Evolutionary conservation across 2,888 invertebrate species (phyloP).

Genomic region (Cyclophora punctaria): DNA sequence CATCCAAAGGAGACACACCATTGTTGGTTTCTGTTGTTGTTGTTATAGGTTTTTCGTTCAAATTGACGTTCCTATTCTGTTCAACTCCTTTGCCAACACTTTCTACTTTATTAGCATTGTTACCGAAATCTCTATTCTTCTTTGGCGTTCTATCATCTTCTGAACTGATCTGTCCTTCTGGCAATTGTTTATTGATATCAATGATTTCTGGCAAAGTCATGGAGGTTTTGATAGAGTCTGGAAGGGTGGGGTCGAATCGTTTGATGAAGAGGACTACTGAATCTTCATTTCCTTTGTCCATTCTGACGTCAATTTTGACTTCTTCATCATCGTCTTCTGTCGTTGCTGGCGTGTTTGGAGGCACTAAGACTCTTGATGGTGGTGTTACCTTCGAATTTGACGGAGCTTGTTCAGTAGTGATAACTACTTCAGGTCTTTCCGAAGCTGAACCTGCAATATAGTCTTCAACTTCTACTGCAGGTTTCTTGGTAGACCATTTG

Average conservation of each 20-base stretch:
- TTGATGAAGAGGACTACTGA: constrained; percentile 61
- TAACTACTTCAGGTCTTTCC: constrained; percentile 23
- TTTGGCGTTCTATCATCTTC: constrained; percentile 55
- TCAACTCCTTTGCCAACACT: too few species aligned
- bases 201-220: constrained; percentile 61
- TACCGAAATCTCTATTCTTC: constrained; percentile 44
- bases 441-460: constrained; percentile 37
- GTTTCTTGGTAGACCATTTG: constrained; percentile 69
- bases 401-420: background rate
- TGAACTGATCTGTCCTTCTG: constrained; percentile 51
- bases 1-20: constrained; percentile 35
- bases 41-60: constrained; percentile 39
- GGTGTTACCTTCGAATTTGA: constrained; percentile 22
- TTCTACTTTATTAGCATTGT: constrained; percentile 27
- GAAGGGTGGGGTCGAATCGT: constrained; percentile 62
- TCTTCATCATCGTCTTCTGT: constrained; percentile 33
- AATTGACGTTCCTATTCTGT: constrained; percentile 35
- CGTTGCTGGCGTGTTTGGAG: constrained; percentile 38
- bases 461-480: constrained; percentile 21
- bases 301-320: constrained; percentile 29
- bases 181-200: constrained; percentile 51
- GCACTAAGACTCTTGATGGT: constrained; percentile 40
- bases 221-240: constrained; percentile 48
- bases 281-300: constrained; percentile 28
- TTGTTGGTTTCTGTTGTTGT: constrained; percentile 17